Evolutionary conservation across 30 jellyfish, hydroid and myxozoan genomes (phyloP), one percentile per base, ranked within the genome.

Genomic region (Morbakka virulenta): DNA sequence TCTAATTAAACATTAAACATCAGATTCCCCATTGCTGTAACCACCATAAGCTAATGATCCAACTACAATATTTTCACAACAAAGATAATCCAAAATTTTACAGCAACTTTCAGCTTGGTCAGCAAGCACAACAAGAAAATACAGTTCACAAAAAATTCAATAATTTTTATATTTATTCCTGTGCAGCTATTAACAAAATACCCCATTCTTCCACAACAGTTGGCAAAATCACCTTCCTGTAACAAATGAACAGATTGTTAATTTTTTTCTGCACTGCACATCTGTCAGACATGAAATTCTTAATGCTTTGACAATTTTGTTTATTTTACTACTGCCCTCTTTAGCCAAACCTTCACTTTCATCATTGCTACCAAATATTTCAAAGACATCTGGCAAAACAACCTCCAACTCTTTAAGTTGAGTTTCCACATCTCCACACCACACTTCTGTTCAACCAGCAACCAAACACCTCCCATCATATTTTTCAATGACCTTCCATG

Each of bases 31-130:
- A 1, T 74, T 74, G 28, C 67, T 12, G 32, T 74, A 83, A 1
- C 95, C 95, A 1, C 91, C 77, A 75, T 74, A 52, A 11, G 84
- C 83, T 47, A 83, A 36, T 1, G 95, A 83, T 0, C 95, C 83
- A 72, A 74, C 92, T 32, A 35, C 74, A 1, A 61, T 20, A 2
- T 50, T 50, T 1, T 62, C 95, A 76, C 77, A 72, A 30, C 82
- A 83, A 0, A 83, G 35, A 0, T 31, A 1, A 25, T 73, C 89
- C 90, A 83, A 83, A 3, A 83, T 25, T 22, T 63, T 63, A 4
- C 51, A 62, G 35, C n/a, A n/a, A n/a, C n/a, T n/a, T n/a, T n/a
- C n/a, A n/a, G n/a, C n/a, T n/a, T 81, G 94, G 41, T 81, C 89
- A 14, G 90, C 89, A 1, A 81, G 73, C 0, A 73, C 94, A 28